Base-by-base conservation (phyloP, 2,797 vertebrate species). In the Sibirionetta formosa region DNA sequence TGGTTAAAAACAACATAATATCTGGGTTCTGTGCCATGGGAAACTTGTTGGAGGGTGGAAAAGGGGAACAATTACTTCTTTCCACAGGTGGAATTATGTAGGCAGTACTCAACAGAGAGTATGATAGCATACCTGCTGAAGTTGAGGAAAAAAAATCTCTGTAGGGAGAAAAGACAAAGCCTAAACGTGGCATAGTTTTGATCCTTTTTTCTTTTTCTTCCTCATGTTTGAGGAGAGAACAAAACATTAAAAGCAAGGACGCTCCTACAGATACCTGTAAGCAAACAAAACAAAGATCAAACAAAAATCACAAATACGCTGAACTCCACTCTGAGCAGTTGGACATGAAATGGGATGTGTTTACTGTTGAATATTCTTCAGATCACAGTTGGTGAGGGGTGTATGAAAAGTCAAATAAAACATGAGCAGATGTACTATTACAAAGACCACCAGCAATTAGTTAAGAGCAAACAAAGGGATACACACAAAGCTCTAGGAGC, bases 371-470 rank as follows among this genome's bases (percentile, higher is more conserved):
- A 38, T 40, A 18, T 88, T 54, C 61, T 58, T 91, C 76, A 69
- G 60, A 78, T 95, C 90, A 66, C 24, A 51, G 24, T 51, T 90
- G 63, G 90, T 44, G 82, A 70, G 69, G 61, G 86, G 88, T 51
- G 29, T 14, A 12, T 36, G 80, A 82, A 85, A 90, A 90, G 80
- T 51, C 77, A 95, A 91, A 85, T 44, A 82, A 53, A 85, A 77
- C 48, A 42, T 6, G 79, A 86, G 71, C 88, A 94, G 82, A 48
- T 31, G 51, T 56, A 35, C 64, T 50, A 4, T 48, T 73, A 6
- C 76, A 73, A 64, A 60, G 64, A 77, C 35, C 77, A 71, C 31
- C 64, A 80, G 82, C 87, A 86, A 86, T 75, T 75, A 89, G 75
- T 63, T 80, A 75, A 76, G 82, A 83, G 82, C 85, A 88, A 91